These are phyloP conservation scores for Aphidoletes aphidimyza DNA, from an alignment of 2,888 invertebrate genomes.

Conservation along the genomic window DNA sequence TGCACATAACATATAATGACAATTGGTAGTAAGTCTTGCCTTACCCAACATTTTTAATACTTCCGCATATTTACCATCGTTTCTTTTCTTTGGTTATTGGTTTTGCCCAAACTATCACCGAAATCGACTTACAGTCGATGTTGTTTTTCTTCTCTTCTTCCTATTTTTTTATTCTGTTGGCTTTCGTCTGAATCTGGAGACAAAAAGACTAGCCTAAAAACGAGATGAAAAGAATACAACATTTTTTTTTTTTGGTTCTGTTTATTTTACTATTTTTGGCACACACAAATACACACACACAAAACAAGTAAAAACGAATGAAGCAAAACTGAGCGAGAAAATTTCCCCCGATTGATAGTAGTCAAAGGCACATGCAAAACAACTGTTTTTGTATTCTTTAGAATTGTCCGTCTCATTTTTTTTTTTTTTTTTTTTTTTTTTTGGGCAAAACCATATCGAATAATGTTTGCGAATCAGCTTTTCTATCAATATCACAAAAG, in stretches of 20 bases:
- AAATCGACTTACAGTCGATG: neutral
- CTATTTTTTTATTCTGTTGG: neutral
- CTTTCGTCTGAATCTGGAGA: neutral
- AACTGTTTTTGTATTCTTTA: neutral
- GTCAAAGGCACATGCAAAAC: neutral
- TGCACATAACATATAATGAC: slow-evolving; percentile 16
- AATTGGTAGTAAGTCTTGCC: neutral
- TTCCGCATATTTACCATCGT: neutral
- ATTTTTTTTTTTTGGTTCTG: too few species aligned
- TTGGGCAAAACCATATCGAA: neutral
- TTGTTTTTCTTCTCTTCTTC: neutral
- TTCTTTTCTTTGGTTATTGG: neutral
- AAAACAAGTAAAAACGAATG: neutral
- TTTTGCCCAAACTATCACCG: neutral
- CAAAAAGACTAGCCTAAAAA: neutral
- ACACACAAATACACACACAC: too few species aligned
- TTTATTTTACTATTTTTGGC: slow-evolving; percentile 10
- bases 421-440: too few species aligned
- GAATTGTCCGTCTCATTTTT: neutral
- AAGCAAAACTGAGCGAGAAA: slow-evolving; percentile 18
- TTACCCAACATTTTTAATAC: slow-evolving; percentile 31
- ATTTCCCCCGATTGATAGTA: neutral
- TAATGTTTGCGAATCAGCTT: neutral
- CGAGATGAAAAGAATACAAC: neutral
- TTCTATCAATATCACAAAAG: neutral